Evolutionary conservation across 2,888 invertebrate species (phyloP).

Genomic region (Macrophya annulata): DNA sequence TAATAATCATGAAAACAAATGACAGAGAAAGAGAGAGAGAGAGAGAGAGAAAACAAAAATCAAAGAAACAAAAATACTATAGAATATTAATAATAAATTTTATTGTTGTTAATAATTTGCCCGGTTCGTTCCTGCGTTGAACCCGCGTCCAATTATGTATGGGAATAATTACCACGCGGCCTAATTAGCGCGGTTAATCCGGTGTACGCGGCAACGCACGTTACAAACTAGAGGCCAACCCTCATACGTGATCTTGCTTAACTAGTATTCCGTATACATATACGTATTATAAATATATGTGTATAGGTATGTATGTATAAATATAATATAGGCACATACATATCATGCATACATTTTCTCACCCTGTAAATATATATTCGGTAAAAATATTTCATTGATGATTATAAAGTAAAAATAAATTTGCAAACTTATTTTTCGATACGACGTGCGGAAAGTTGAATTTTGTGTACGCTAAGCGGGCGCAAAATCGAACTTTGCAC

Average conservation of each 20-base stretch:
- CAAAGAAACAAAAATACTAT: not conserved
- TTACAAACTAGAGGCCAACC: slow-evolving; percentile 34
- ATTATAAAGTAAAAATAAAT: no score
- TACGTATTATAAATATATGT: not conserved
- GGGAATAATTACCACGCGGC: slow-evolving; percentile 50
- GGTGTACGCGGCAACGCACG: slow-evolving; percentile 32
- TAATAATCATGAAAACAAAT: no score
- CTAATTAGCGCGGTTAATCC: slow-evolving; percentile 55
- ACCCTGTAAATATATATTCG: not conserved
- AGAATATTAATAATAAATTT: not conserved
- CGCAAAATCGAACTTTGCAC: no score
- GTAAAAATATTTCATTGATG: not conserved
- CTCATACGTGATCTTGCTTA: slow-evolving; percentile 41
- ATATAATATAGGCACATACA: not conserved
- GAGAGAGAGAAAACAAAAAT: not conserved
- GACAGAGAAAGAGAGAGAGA: no score
- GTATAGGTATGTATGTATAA: not conserved
- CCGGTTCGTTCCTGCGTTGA: slow-evolving; percentile 24
- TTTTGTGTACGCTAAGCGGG: no score
- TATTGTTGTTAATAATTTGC: not conserved
- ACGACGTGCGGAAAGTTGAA: no score
- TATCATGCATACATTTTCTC: not conserved
- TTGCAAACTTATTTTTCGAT: no score
- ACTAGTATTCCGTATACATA: slow-evolving; percentile 12
- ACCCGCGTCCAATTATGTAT: slow-evolving; percentile 52